These are phyloP conservation scores for Oreonectes daqikongensis DNA, from an alignment of 2,797 vertebrate genomes.

Conservation along the genomic window DNA sequence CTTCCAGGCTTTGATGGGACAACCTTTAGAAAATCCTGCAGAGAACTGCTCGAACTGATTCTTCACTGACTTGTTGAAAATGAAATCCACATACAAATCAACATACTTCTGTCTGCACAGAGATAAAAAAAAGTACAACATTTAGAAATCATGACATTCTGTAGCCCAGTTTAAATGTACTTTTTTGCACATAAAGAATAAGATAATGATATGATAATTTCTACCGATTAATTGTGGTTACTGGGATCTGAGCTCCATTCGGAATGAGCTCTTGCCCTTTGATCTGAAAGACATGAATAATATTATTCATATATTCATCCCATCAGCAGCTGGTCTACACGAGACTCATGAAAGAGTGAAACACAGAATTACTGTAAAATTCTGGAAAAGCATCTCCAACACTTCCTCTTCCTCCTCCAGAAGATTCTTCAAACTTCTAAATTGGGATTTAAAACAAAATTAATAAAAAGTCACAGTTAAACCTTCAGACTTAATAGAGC, in stretches of 20 bases:
- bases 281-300: slow-evolving; percentile 39
- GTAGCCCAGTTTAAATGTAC: slow-evolving; percentile 30
- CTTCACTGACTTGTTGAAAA: slow-evolving; percentile 64
- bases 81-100: slow-evolving; percentile 70
- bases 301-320: background rate
- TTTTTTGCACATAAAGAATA: background rate
- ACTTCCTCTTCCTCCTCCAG: slow-evolving; percentile 64
- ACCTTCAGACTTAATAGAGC: no score
- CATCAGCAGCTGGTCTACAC: background rate
- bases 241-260: slow-evolving; percentile 66
- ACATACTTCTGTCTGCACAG: slow-evolving; percentile 73
- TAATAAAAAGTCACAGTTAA: background rate
- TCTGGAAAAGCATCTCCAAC: slow-evolving; percentile 54
- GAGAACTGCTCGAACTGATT: slow-evolving; percentile 41
- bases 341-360: background rate
- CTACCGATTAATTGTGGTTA: slow-evolving; percentile 74
- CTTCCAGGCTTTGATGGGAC: slow-evolving; percentile 23
- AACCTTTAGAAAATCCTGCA: slow-evolving; percentile 42
- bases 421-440: slow-evolving; percentile 63
- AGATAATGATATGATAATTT: background rate
- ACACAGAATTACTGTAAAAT: slow-evolving; percentile 71
- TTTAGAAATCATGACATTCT: background rate
- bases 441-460: background rate
- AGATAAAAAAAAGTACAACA: background rate
- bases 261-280: slow-evolving; percentile 67